phyloP scores from a whole-genome alignment of 2,888 invertebrate species.

The Palloptera scutellata region DNA sequence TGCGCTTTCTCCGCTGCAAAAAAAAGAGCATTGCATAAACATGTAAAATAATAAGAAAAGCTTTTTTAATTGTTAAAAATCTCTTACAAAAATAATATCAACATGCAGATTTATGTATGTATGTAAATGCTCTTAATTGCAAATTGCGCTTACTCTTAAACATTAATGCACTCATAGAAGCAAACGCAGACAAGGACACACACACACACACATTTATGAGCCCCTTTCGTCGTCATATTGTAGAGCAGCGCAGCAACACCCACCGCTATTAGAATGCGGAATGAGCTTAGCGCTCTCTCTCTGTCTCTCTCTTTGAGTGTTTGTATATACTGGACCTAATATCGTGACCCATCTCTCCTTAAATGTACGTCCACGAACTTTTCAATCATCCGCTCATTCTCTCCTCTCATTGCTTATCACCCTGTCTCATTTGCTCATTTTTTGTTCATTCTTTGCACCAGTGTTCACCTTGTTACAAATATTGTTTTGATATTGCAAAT shows the following conservation, averaged over 20 bases:
- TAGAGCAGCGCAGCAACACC: neutral
- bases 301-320: too few relatives aligned
- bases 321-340: too few relatives aligned
- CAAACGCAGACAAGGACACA: slow-evolving; percentile 1
- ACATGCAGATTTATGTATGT: neutral
- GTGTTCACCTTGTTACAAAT: slow-evolving; percentile 13
- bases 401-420: slow-evolving; percentile 6
- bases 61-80: neutral
- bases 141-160: neutral
- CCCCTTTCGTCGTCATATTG: neutral
- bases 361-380: too few relatives aligned
- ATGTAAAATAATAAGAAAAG: too few relatives aligned
- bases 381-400: neutral
- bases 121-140: neutral
- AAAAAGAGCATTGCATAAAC: neutral
- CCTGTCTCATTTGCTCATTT: slow-evolving; percentile 13
- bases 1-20: neutral
- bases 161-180: slow-evolving; percentile 1
- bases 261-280: too few relatives aligned
- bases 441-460: neutral
- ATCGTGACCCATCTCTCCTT: too few relatives aligned
- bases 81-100: neutral
- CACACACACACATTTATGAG: neutral
- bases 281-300: too few relatives aligned
- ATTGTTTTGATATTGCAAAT: slow-evolving; percentile 14